These are phyloP conservation scores for Sinotaia quadrata DNA, from an alignment of 2,888 invertebrate genomes.

Conservation along the genomic window DNA sequence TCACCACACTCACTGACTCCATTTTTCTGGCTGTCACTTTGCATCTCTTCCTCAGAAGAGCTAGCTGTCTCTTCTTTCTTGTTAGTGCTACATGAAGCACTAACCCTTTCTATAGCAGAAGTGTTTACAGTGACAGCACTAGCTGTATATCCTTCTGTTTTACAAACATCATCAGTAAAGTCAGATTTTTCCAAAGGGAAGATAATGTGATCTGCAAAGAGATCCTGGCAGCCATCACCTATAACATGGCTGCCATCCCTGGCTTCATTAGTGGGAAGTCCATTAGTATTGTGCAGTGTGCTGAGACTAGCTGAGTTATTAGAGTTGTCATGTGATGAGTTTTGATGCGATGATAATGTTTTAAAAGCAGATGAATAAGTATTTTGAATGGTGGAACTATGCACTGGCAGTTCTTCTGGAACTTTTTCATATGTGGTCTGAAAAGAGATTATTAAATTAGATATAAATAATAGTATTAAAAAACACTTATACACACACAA, in stretches of 20 bases:
- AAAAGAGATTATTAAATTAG: too few relatives aligned
- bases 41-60: not conserved
- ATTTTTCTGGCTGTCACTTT: not conserved
- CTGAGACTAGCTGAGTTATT: constrained; percentile 11
- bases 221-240: not conserved
- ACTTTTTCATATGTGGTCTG: too few relatives aligned
- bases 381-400: too few relatives aligned
- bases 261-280: constrained; percentile 23
- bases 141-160: not conserved
- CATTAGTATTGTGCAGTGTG: constrained; percentile 5
- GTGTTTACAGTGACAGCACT: not conserved
- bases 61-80: not conserved
- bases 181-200: constrained; percentile 15
- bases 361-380: too few relatives aligned
- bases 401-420: too few relatives aligned
- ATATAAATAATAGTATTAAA: too few relatives aligned
- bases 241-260: constrained; percentile 12
- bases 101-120: not conserved
- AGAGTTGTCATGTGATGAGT: not conserved
- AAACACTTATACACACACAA: too few relatives aligned
- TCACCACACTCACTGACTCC: not conserved
- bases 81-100: not conserved
- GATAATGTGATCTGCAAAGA: constrained; percentile 6
- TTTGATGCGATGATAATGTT: too few relatives aligned
- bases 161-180: not conserved